A percentile compares a stretch with the other conserved stretches of the same genome.
These are phyloP conservation scores for Aspidiotus destructor DNA, from an alignment of 2,888 invertebrate species.

Conservation along the genomic window DNA sequence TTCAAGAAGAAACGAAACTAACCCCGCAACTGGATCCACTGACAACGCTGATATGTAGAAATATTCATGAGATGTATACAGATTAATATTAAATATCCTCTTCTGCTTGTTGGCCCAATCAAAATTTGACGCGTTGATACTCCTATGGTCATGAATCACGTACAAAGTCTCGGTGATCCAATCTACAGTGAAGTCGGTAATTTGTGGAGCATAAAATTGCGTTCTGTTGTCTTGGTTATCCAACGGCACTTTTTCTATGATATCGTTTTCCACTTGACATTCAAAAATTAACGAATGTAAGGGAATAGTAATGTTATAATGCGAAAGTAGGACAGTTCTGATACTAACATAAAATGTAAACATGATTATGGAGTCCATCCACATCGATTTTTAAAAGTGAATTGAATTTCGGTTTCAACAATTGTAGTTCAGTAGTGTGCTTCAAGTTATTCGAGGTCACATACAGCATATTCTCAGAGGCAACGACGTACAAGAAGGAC, in stretches of 20 bases:
- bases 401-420: neutral
- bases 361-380: neutral
- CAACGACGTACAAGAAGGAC: slow-evolving; percentile 8
- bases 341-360: slow-evolving; percentile 2
- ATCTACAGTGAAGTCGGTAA: slow-evolving; percentile 46
- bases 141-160: slow-evolving; percentile 46
- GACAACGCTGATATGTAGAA: slow-evolving; percentile 50
- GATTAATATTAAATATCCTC: no score
- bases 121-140: slow-evolving; percentile 37
- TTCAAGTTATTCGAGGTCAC: slow-evolving; percentile 15
- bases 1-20: slow-evolving; percentile 18
- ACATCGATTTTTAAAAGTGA: neutral
- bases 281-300: neutral
- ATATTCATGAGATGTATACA: slow-evolving; percentile 46
- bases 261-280: neutral
- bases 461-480: slow-evolving; percentile 1
- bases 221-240: no score
- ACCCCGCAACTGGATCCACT: slow-evolving; percentile 50
- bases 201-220: neutral
- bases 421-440: neutral
- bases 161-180: slow-evolving; percentile 67
- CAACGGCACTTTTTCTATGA: neutral
- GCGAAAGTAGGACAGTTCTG: neutral
- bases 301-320: no score
- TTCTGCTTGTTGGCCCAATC: neutral